These are phyloP conservation scores for Eurois occulta DNA, from an alignment of 2,888 invertebrate species.

Conservation along the genomic window DNA sequence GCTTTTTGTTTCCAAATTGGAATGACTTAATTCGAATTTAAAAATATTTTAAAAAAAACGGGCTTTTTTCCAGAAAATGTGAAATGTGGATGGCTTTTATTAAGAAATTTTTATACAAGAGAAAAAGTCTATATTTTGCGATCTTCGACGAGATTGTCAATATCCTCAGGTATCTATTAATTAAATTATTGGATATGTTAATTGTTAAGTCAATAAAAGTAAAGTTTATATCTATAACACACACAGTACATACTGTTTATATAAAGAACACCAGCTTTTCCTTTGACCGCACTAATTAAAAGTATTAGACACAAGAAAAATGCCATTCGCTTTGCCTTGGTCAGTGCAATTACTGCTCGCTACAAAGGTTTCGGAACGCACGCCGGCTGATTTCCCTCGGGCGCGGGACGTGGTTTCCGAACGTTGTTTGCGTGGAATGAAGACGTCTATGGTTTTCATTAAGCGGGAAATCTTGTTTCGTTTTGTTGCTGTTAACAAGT, in stretches of 20 bases:
- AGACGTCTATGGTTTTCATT: slow-evolving; percentile 66
- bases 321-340: slow-evolving; percentile 54
- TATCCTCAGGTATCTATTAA: neutral
- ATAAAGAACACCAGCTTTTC: slow-evolving; percentile 12
- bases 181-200: neutral
- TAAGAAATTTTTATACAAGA: neutral
- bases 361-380: slow-evolving; percentile 64
- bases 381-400: slow-evolving; percentile 67
- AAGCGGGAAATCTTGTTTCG: slow-evolving; percentile 64
- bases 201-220: neutral
- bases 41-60: too few relatives aligned
- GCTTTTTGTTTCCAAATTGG: slow-evolving; percentile 36
- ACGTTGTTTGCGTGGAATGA: slow-evolving; percentile 64
- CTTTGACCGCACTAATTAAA: slow-evolving; percentile 59
- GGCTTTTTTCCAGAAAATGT: neutral
- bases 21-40: neutral
- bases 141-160: neutral
- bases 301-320: slow-evolving; percentile 61
- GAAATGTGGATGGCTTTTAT: neutral
- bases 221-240: neutral
- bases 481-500: slow-evolving; percentile 55
- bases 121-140: neutral
- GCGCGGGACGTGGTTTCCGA: slow-evolving; percentile 56
- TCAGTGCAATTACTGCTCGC: slow-evolving; percentile 66
- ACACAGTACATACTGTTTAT: neutral